Base-by-base conservation (phyloP, 2,113 vertebrate species). In the Indicator indicator region DNA sequence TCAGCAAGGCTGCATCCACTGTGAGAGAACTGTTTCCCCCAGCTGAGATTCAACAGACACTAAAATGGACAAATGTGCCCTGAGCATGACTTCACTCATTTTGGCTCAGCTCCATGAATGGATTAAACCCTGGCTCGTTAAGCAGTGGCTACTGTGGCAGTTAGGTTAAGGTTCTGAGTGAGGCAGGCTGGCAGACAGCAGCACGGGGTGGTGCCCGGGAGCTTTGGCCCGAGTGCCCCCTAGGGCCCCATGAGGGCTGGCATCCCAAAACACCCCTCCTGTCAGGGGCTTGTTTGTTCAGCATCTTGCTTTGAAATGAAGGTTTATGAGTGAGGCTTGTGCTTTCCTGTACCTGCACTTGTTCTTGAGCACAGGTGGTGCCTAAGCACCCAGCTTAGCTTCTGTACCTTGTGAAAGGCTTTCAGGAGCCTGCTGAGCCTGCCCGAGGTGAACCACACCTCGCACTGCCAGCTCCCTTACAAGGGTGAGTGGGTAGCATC, bases 221-320 rank as follows among this genome's bases (percentile, higher is more conserved):
- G 48, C 64, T 55, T 56, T 20, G 3, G 0, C 26, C 56, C 1
- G 1, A 32, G 10, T 32, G 54, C 44, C 15, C 14, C 33, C 13
- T 1, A 3, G 21, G 56, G 58, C 60, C 64, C 59, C 4, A 0
- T 0, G 5, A 13, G 63, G 71, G 54, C n/a, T 59, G 70, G 24
- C 46, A 42, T 26, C 42, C 32, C 79, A 16, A 44, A 63, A 8
- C 2, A 0, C 21, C 56, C 0, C 0, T 3, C 9, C 32, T 81
- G 26, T 17, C 69, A 30, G 26, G 36, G 30, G 52, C 19, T 73
- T 40, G 18, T 50, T 42, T 86, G 44, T 64, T 79, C 36, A 50
- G 21, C 48, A 48, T 46, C 55, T 80, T 68, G 24, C 28, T 68
- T 67, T 68, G 62, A 62, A 73, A 16, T 48, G 23, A 48, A 62